These are phyloP conservation scores for Cataglyphis rosenhaueri DNA, from an alignment of 2,888 invertebrate species.

Conservation along the genomic window DNA sequence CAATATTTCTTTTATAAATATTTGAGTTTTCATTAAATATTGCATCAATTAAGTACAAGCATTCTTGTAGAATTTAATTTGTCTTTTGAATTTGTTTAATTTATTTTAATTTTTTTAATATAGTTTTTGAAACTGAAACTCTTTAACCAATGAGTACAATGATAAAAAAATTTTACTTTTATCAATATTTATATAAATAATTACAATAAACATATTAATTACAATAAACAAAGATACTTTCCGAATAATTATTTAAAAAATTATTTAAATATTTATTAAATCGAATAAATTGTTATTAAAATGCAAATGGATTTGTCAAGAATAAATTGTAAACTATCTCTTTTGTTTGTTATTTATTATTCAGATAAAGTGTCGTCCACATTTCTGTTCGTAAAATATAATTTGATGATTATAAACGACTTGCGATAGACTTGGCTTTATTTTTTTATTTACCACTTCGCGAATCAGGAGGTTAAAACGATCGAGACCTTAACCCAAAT, in stretches of 20 bases:
- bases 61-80: neutral
- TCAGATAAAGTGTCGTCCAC: neutral
- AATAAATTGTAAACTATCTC: neutral
- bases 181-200: neutral
- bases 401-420: neutral
- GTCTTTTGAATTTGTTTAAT: neutral
- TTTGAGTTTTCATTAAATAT: neutral
- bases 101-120: neutral
- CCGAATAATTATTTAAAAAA: neutral
- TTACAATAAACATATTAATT: neutral
- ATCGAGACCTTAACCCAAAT: slow-evolving; percentile 80
- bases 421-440: neutral
- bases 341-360: neutral
- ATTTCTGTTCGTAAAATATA: neutral
- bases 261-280: neutral
- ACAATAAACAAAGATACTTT: neutral
- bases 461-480: slow-evolving; percentile 48
- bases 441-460: slow-evolving; percentile 58
- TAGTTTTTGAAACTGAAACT: neutral
- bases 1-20: neutral
- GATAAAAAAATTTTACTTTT: neutral
- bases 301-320: neutral
- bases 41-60: neutral
- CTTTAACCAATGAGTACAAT: neutral
- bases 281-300: neutral